phyloP scores from a whole-genome alignment of 1,140 invertebrate species.

The Riptortus pedestris region DNA sequence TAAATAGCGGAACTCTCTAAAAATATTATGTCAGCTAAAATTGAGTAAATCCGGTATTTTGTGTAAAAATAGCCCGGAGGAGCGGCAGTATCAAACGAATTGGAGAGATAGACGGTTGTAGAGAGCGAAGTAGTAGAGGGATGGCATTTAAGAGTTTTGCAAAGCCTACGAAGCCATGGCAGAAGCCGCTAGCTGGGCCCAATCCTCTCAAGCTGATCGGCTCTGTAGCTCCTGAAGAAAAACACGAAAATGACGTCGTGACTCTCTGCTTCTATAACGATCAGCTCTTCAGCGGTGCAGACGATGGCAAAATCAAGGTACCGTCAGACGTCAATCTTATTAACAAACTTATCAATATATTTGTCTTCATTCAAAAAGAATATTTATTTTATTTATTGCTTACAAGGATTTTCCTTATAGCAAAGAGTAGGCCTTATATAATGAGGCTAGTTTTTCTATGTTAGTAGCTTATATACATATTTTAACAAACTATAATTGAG shows the following conservation, averaged over 20 bases:
- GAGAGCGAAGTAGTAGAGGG: not conserved
- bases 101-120: not conserved
- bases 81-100: conserved; percentile 11
- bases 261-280: conserved; percentile 36
- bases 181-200: not conserved
- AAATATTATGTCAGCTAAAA: conserved; percentile 26
- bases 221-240: conserved; percentile 30
- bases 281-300: conserved; percentile 39
- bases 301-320: conserved; percentile 44
- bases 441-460: too few species aligned
- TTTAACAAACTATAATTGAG: too few species aligned
- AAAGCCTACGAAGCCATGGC: not conserved
- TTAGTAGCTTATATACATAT: too few species aligned
- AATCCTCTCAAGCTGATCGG: not conserved
- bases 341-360: too few species aligned
- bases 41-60: conserved; percentile 24
- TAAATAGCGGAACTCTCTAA: conserved; percentile 22
- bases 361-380: too few species aligned
- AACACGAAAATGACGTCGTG: conserved; percentile 39
- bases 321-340: conserved; percentile 7
- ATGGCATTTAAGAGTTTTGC: not conserved
- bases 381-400: too few species aligned
- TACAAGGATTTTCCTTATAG: too few species aligned
- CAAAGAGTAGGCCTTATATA: too few species aligned
- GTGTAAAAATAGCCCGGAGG: conserved; percentile 18